Conservation (phyloP, 64 coral and sea anemone species). For the Trachythela sp. region DNA sequence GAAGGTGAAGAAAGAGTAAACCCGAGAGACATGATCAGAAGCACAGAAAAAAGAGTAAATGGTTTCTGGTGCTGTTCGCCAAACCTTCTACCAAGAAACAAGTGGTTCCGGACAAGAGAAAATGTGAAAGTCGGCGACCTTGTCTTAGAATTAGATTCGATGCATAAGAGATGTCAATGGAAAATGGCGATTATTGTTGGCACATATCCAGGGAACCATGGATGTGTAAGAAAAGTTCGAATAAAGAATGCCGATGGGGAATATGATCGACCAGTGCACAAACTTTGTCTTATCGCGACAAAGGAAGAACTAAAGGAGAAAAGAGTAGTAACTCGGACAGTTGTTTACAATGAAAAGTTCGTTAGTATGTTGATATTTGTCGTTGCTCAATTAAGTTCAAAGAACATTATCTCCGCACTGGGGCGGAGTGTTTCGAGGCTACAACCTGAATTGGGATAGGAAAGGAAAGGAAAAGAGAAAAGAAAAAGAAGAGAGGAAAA, state of each 20-base stretch:
- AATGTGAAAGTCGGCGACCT: neutral
- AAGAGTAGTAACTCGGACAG: neutral
- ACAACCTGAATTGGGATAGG: too few relatives aligned
- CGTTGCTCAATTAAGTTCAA: neutral
- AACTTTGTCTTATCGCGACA: neutral
- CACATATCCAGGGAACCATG: neutral
- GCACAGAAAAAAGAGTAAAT: neutral
- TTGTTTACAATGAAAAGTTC: neutral
- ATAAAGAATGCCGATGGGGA: neutral
- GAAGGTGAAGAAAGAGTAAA: neutral
- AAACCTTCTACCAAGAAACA: neutral
- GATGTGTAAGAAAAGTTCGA: neutral
- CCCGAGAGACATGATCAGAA: neutral
- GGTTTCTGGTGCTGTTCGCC: neutral
- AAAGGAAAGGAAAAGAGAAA: too few relatives aligned
- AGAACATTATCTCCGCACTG: neutral
- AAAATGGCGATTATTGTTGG: neutral
- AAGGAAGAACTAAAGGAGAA: neutral
- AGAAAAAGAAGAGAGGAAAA: too few relatives aligned
- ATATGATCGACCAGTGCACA: neutral
- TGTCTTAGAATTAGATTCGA: neutral
- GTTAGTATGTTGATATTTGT: neutral
- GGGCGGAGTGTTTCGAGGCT: neutral
- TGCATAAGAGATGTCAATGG: neutral
- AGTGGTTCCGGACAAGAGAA: neutral